Base-by-base conservation (phyloP, 2,797 vertebrate species). In the Parambassis ranga region DNA sequence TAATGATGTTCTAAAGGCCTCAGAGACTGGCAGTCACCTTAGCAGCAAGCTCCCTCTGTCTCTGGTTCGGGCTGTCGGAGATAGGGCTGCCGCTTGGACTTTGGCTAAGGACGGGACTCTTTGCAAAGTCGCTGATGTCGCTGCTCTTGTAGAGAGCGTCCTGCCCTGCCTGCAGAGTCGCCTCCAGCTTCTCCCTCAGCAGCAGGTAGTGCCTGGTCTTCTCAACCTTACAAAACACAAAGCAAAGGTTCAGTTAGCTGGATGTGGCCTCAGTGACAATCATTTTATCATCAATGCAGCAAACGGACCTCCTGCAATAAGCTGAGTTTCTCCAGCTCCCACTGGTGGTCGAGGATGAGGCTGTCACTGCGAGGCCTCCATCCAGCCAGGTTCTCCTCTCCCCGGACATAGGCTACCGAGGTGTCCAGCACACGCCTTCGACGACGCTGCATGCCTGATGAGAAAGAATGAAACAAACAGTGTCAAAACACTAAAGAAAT, bases 301-400 rank as follows among this genome's bases (percentile, higher is more conserved):
- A 30, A 27, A 52, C 71, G 44, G 76, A 98, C 97, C 92, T 98
- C 97, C 84, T 99, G 97, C 76, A 99, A 90, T 6, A 98, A 90
- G 64, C 96, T 99, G 79, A 99, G 96, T 72, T 99, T 99, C 82
- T 99, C 97, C 86, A 99, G 89, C 86, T 99, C 97, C 97, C 97
- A 98, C 73, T 98, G 97, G 86, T 99, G 97, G 79, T 99, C 97
- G 2, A 99, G 91, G 75, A 99, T 99, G 57, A 99, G 95, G 77
- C 97, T 98, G 91, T 98, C 97, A 0, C 97, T 98, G 44, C 97
- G 95, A 20, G 97, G 97, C 70, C 97, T 92, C 97, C 97, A 99
- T 3, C 97, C 97, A 0, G 97, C 97, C 82, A 98, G 91, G 90
- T 98, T 99, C 90, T 99, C 97, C 78, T 99, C 97, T 1, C 97